These are phyloP conservation scores for Exaiptasia diaphana DNA, from an alignment of 64 coral and sea anemone species.

Conservation along the genomic window DNA sequence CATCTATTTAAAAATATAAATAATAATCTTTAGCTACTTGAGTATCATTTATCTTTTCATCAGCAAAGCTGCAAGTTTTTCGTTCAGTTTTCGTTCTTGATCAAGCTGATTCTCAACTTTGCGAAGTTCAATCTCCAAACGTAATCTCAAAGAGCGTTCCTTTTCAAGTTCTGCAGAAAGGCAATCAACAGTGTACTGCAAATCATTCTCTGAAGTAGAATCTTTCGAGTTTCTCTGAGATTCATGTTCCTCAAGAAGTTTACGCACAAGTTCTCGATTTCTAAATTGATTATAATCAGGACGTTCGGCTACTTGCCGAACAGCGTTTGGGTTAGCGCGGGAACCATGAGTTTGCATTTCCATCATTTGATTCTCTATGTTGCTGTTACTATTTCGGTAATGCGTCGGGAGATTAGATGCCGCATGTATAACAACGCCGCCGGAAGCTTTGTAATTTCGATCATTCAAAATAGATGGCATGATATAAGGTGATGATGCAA, in stretches of 20 bases:
- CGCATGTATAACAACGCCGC: too few species aligned
- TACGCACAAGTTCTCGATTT: neutral
- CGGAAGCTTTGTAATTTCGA: too few species aligned
- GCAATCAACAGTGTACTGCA: neutral
- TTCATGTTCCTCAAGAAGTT: neutral
- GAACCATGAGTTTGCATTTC: neutral
- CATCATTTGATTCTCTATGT: too few species aligned
- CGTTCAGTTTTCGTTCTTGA: constrained; percentile 2
- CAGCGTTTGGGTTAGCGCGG: neutral
- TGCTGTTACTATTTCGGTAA: too few species aligned
- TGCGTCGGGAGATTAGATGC: too few species aligned
- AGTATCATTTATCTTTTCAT: constrained; percentile 5
- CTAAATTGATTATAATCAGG: neutral
- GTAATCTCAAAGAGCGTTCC: neutral
- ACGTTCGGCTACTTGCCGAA: neutral
- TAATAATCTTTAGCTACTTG: too few species aligned
- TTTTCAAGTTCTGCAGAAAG: constrained; percentile 7
- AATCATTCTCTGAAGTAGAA: neutral
- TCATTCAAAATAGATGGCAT: too few species aligned
- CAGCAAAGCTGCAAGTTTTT: neutral
- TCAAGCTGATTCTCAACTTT: neutral
- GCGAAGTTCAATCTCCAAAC: constrained; percentile 1
- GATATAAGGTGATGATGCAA: too few species aligned
- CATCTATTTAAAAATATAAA: too few species aligned
- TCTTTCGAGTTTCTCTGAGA: neutral